Conservation (phyloP, 1,140 invertebrate species). For the Diorhabda elongata region DNA sequence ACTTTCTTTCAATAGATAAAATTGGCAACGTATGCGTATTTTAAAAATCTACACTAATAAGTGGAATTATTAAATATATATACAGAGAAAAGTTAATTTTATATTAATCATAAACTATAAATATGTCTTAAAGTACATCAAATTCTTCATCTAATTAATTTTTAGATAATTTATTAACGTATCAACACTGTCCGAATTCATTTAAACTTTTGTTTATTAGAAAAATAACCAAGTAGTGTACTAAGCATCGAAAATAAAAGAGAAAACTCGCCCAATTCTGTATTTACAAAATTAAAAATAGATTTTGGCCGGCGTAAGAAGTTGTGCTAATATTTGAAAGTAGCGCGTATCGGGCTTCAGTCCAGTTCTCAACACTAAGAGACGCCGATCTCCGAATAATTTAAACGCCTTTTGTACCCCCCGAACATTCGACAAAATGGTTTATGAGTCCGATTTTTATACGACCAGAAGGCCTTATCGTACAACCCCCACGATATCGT, state of each 20-base stretch:
- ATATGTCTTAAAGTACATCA: too few species aligned
- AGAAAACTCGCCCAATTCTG: constrained; percentile 1
- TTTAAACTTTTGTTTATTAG: background rate
- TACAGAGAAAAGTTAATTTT: too few species aligned
- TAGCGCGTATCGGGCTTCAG: constrained; percentile 28
- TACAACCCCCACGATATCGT: constrained; percentile 63
- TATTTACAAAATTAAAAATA: constrained; percentile 6
- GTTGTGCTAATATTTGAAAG: constrained; percentile 32
- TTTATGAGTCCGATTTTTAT: constrained; percentile 86
- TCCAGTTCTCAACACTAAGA: constrained; percentile 39
- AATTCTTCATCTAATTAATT: too few species aligned
- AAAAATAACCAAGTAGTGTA: constrained; percentile 5
- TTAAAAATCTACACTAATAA: too few species aligned
- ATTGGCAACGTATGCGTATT: too few species aligned
- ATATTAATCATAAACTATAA: too few species aligned
- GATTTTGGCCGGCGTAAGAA: constrained; percentile 3
- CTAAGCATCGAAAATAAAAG: constrained; percentile 7
- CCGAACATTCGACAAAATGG: constrained; percentile 59
- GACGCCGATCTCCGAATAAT: constrained; percentile 34
- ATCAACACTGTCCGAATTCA: too few species aligned
- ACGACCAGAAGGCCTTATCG: constrained; percentile 76
- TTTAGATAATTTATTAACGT: too few species aligned
- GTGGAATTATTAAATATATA: too few species aligned
- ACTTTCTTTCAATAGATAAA: too few species aligned
- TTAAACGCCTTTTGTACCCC: constrained; percentile 26